These are phyloP conservation scores for Drosophila pachea DNA, from an alignment of 1,140 invertebrate genomes.

Conservation along the genomic window DNA sequence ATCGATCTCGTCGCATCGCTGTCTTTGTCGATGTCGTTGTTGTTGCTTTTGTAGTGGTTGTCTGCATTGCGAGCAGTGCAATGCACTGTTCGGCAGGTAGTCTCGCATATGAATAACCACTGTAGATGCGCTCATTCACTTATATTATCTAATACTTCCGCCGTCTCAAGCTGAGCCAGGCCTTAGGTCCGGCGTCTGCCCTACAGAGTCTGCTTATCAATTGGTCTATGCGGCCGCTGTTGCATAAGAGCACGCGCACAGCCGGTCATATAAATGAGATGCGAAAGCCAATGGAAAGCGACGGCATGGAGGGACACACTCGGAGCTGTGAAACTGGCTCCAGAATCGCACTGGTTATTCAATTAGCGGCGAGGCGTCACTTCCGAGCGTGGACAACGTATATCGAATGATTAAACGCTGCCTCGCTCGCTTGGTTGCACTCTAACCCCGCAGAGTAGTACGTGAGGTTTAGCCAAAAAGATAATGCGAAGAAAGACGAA, in stretches of 20 bases:
- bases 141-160: slow-evolving; percentile 53
- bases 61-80: slow-evolving; percentile 54
- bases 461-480: slow-evolving; percentile 3
- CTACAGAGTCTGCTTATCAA: slow-evolving; percentile 20
- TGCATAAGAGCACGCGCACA: slow-evolving; percentile 52
- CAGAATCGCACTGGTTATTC: slow-evolving; percentile 46
- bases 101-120: slow-evolving; percentile 59
- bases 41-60: slow-evolving; percentile 13
- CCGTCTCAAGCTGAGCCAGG: slow-evolving; percentile 3
- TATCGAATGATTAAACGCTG: slow-evolving; percentile 28
- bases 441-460: slow-evolving; percentile 45
- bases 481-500: slow-evolving; percentile 1
- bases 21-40: slow-evolving; percentile 31
- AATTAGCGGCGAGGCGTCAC: slow-evolving; percentile 54
- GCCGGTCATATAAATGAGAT: slow-evolving; percentile 69
- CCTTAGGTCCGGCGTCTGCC: slow-evolving; percentile 1
- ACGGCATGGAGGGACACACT: background rate
- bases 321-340: slow-evolving; percentile 11
- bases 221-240: slow-evolving; percentile 35
- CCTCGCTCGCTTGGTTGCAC: slow-evolving; percentile 31
- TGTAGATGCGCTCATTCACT: slow-evolving; percentile 26
- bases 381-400: slow-evolving; percentile 47
- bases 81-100: slow-evolving; percentile 53
- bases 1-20: slow-evolving; percentile 58
- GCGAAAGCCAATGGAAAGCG: background rate